phyloP scores from a whole-genome alignment of 53 echinoderm and acorn worm species.

The Actinopyga echinites region DNA sequence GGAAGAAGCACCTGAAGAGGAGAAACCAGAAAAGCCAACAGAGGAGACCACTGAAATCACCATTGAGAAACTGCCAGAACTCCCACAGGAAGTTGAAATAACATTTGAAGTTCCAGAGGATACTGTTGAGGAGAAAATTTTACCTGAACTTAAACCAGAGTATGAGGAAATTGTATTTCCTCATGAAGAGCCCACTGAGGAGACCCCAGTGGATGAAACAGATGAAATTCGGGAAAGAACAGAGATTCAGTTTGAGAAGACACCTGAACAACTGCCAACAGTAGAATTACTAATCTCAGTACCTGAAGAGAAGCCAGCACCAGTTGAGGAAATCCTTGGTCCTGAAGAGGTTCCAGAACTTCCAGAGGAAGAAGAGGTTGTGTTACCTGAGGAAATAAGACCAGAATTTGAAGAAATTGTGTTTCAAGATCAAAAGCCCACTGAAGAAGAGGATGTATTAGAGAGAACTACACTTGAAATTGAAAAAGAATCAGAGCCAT shows the following conservation, averaged over 20 bases:
- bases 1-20: neutral
- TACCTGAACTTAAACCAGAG: slow-evolving; percentile 36
- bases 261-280: slow-evolving; percentile 35
- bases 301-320: slow-evolving; percentile 37
- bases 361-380: slow-evolving; percentile 26
- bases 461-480: slow-evolving; percentile 28
- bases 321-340: neutral
- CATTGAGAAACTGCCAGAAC: slow-evolving; percentile 9
- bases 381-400: slow-evolving; percentile 28
- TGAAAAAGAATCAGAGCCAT: slow-evolving; percentile 28
- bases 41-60: neutral
- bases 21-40: neutral
- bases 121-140: slow-evolving; percentile 1
- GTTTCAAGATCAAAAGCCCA: neutral
- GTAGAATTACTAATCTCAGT: slow-evolving; percentile 24
- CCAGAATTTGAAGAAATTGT: slow-evolving; percentile 7
- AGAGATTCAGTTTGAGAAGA: slow-evolving; percentile 28
- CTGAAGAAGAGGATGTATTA: slow-evolving; percentile 21
- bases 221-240: slow-evolving; percentile 3
- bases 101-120: slow-evolving; percentile 16
- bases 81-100: neutral
- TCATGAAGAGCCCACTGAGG: slow-evolving; percentile 20
- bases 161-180: slow-evolving; percentile 62
- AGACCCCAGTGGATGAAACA: slow-evolving; percentile 18
- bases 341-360: slow-evolving; percentile 6